Conservation (phyloP, 23 tunicate species). For the Ciona savignyi region DNA sequence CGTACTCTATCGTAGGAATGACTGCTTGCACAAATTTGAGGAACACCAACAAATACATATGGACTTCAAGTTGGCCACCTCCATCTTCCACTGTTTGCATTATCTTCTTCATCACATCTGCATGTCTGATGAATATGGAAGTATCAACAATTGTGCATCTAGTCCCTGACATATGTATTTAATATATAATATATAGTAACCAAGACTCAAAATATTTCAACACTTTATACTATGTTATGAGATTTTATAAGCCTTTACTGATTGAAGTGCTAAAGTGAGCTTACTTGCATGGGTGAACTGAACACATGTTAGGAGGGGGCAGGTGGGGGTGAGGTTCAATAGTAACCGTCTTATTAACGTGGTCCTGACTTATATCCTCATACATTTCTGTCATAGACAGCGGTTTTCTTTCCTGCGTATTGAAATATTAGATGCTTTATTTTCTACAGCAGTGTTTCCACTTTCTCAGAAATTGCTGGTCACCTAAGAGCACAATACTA, state of each 20-base stretch:
- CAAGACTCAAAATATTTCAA: background rate
- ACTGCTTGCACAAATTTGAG: conserved; percentile 94
- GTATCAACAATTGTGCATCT: no score
- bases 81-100: conserved; percentile 94
- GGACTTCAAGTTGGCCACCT: conserved; percentile 79
- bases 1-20: conserved; percentile 95
- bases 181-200: no score
- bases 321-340: conserved; percentile 87
- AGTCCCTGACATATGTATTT: no score
- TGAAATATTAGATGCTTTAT: no score
- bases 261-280: background rate
- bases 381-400: conserved; percentile 72
- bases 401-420: conserved; percentile 61
- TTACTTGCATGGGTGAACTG: conserved; percentile 96
- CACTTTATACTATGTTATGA: background rate
- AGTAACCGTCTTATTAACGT: conserved; percentile 94
- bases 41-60: conserved; percentile 86
- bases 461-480: no score
- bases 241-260: background rate
- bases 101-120: conserved; percentile 92
- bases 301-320: conserved; percentile 94
- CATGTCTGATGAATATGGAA: conserved; percentile 46
- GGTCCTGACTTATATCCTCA: conserved; percentile 96
- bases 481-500: no score
- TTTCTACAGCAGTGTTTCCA: no score